Percentiles rank a stretch among this genome's conserved stretches.
phyloP scores from a whole-genome alignment of 2,888 invertebrate genomes.

The Temnothorax rugatulus region DNA sequence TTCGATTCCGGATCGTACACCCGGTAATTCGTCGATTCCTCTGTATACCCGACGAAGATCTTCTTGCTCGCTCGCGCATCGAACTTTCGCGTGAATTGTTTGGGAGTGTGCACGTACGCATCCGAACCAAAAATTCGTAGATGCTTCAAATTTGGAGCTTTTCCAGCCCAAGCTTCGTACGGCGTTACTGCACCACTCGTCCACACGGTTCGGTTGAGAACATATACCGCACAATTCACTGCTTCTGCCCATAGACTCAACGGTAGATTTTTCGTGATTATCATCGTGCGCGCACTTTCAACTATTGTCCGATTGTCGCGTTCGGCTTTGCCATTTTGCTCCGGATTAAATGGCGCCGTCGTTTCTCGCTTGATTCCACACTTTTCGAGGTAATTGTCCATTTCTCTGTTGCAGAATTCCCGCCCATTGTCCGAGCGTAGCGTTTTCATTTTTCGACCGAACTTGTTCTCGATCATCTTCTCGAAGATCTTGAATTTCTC shows the following conservation, averaged over 20 bases:
- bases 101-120: not conserved
- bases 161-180: constrained; percentile 9
- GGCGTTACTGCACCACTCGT: not conserved
- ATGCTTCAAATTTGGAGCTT: constrained; percentile 18
- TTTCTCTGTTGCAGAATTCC: constrained; percentile 21
- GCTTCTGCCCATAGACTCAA: not conserved
- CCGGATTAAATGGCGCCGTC: not conserved
- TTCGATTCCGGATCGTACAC: not conserved
- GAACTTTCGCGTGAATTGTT: constrained; percentile 14
- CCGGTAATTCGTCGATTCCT: not conserved
- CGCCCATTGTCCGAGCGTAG: constrained; percentile 35
- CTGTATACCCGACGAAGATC: not conserved
- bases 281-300: not conserved
- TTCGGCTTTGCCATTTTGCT: not conserved
- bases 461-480: constrained; percentile 4
- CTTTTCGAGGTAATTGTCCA: not conserved
- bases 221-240: constrained; percentile 7
- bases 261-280: not conserved
- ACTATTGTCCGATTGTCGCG: not conserved
- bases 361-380: constrained; percentile 27
- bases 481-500: constrained; percentile 36
- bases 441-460: not conserved
- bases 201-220: constrained; percentile 2
- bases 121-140: not conserved
- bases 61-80: not conserved